Conservation (phyloP, 2,113 vertebrate genomes). For the Delphinus delphis region DNA sequence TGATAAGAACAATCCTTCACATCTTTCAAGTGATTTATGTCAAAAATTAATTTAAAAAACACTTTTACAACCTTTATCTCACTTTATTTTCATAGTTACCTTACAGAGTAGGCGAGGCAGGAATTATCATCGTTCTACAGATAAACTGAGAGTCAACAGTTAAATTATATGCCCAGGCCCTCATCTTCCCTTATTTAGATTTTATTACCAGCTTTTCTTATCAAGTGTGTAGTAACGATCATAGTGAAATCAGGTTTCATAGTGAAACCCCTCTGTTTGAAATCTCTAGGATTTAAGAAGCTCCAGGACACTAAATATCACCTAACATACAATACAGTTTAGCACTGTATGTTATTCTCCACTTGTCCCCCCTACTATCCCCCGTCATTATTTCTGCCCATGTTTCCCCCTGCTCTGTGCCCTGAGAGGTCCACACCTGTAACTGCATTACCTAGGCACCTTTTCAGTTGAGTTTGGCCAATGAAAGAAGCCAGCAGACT, state of each 20-base stretch:
- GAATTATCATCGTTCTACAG: background rate
- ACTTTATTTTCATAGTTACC: slow-evolving; percentile 23
- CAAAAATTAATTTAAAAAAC: background rate
- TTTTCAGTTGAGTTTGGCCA: background rate
- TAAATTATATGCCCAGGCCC: background rate
- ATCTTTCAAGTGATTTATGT: background rate
- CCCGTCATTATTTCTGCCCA: background rate
- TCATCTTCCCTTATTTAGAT: background rate
- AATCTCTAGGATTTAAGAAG: slow-evolving; percentile 26
- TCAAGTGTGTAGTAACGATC: background rate
- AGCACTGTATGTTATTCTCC: background rate
- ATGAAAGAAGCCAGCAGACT: background rate
- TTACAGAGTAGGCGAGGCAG: background rate
- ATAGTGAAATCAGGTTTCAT: background rate
- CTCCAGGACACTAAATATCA: background rate
- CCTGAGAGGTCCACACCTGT: background rate
- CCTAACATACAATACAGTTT: background rate
- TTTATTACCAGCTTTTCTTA: slow-evolving; percentile 22
- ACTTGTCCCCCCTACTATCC: background rate
- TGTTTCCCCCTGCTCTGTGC: background rate
- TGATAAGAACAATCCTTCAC: background rate
- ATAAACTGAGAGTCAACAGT: slow-evolving; percentile 10
- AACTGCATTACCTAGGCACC: background rate
- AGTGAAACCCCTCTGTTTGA: background rate
- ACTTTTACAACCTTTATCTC: background rate